phyloP scores from a whole-genome alignment of 2,797 vertebrate species.

The Crossoptilon crossoptilon region DNA sequence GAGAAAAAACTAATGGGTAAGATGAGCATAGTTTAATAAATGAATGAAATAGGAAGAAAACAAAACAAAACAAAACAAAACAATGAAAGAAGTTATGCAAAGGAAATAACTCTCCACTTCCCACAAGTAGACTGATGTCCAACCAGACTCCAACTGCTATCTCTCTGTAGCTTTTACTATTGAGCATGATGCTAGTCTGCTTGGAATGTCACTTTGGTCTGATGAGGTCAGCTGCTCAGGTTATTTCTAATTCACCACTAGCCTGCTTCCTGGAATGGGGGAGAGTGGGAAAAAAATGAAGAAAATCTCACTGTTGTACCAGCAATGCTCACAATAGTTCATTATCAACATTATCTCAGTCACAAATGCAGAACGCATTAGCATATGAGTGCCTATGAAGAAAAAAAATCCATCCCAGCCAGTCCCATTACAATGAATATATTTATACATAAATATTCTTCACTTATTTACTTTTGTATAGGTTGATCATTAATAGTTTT shows the following conservation, averaged over 20 bases:
- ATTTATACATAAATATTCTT: neutral
- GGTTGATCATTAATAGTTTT: neutral
- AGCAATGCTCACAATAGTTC: neutral
- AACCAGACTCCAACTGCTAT: neutral
- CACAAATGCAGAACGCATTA: neutral
- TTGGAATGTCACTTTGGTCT: neutral
- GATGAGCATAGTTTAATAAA: neutral
- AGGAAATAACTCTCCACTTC: neutral
- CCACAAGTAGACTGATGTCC: neutral
- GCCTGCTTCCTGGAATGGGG: neutral
- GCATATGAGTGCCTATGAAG: neutral
- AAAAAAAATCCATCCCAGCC: neutral
- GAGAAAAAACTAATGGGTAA: neutral
- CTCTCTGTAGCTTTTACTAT: neutral
- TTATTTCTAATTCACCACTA: neutral
- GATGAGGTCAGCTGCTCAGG: neutral
- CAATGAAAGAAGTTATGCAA: neutral
- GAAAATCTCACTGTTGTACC: neutral
- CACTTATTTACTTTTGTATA: neutral
- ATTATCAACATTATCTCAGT: neutral
- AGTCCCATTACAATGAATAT: fast-evolving
- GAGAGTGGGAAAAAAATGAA: neutral
- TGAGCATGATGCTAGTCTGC: neutral
- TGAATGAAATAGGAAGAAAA: neutral
- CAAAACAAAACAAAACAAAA: neutral